A percentile compares a stretch with the other conserved stretches of the same genome.
Evolutionary conservation across 2,797 vertebrate genomes (phyloP).

Genomic region (Artibeus lituratus): DNA sequence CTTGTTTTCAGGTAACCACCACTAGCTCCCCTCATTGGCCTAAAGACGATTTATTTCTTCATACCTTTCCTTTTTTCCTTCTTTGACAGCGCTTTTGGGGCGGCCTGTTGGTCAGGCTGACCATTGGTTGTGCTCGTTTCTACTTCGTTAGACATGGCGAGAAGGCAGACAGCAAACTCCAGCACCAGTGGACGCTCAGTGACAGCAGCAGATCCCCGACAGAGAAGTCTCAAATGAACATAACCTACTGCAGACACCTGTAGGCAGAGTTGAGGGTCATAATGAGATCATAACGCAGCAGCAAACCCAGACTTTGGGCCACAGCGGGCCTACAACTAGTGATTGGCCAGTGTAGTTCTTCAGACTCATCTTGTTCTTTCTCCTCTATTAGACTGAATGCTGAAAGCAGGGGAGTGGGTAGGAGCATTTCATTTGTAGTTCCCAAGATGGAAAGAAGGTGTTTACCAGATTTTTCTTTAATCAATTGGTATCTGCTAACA

Average conservation of each 20-base stretch:
- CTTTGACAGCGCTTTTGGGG: conserved; percentile 86
- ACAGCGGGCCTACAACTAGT: neutral
- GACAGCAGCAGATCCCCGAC: neutral
- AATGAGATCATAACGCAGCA: neutral
- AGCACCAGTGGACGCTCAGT: conserved; percentile 42
- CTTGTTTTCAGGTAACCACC: neutral
- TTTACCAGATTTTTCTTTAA: conserved; percentile 7
- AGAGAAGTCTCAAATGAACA: conserved; percentile 58
- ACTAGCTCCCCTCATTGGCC: neutral
- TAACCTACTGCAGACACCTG: conserved; percentile 58
- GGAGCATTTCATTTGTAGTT: conserved; percentile 20
- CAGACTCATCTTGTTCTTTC: neutral
- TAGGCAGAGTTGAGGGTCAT: neutral
- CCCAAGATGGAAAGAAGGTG: neutral
- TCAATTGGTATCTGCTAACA: neutral
- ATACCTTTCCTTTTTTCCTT: conserved; percentile 96
- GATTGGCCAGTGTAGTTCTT: neutral
- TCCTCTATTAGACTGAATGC: neutral
- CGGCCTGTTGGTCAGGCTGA: conserved; percentile 81
- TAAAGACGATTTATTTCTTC: neutral
- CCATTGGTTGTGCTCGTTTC: conserved; percentile 80
- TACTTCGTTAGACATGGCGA: conserved; percentile 90
- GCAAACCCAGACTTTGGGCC: neutral
- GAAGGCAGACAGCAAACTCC: conserved; percentile 66
- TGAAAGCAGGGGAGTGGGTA: neutral